Conservation (phyloP, 2,888 invertebrate species). For the Pelosia muscerda region DNA sequence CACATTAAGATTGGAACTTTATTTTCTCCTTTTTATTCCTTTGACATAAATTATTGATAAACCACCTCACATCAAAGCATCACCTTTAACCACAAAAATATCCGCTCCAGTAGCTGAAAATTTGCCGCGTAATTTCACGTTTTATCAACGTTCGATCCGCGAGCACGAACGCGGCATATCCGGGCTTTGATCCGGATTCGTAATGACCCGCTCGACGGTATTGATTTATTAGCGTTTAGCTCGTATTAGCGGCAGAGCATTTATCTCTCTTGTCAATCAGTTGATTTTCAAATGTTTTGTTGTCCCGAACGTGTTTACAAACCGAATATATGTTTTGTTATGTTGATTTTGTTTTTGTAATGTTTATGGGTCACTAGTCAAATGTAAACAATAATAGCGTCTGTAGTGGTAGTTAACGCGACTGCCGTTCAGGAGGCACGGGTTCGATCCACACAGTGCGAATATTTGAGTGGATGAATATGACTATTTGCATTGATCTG, state of each 20-base stretch:
- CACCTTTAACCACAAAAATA: conserved; percentile 6
- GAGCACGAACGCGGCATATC: conserved; percentile 32
- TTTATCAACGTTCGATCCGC: conserved; percentile 20
- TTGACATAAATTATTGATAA: neutral
- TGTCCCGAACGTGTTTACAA: neutral
- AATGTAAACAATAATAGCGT: neutral
- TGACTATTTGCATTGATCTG: too few relatives aligned
- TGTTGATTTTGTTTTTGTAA: neutral
- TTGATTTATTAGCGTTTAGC: conserved; percentile 73
- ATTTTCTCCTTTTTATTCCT: neutral
- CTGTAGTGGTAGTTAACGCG: too few relatives aligned
- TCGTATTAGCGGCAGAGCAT: conserved; percentile 53
- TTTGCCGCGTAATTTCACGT: conserved; percentile 17
- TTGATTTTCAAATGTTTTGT: conserved; percentile 7
- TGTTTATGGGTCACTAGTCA: neutral
- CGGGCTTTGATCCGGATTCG: conserved; percentile 47
- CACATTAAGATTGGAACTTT: neutral
- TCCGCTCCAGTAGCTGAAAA: conserved; percentile 17
- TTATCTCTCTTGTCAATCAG: conserved; percentile 45
- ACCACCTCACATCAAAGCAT: neutral
- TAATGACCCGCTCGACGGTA: conserved; percentile 58
- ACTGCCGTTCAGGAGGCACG: too few relatives aligned
- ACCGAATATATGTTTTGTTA: neutral
- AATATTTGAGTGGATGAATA: too few relatives aligned
- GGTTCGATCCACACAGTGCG: too few relatives aligned